These are phyloP conservation scores for Odocoileus virginianus DNA, from an alignment of 2,113 vertebrate genomes.

Conservation along the genomic window DNA sequence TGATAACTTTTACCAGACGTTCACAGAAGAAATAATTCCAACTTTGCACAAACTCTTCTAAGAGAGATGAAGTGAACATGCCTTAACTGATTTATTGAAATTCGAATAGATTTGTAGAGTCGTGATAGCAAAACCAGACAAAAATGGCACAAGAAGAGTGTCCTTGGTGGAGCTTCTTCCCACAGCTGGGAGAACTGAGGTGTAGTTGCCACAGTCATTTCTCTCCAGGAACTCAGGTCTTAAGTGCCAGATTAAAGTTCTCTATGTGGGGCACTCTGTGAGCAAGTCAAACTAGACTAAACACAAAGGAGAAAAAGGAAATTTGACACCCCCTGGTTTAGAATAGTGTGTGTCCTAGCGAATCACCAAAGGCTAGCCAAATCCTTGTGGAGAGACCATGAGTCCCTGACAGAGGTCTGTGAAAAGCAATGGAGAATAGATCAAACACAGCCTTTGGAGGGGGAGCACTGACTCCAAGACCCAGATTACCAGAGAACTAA, in stretches of 20 bases:
- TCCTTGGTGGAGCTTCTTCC: fast-evolving
- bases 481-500: neutral
- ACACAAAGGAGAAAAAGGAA: neutral
- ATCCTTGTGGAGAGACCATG: neutral
- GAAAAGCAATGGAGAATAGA: neutral
- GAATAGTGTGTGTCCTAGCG: neutral
- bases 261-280: neutral
- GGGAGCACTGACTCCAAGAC: neutral
- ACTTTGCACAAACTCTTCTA: neutral
- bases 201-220: neutral
- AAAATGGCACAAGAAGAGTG: neutral
- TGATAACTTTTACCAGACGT: neutral
- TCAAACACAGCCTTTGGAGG: neutral
- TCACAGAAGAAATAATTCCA: neutral
- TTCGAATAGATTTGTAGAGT: neutral
- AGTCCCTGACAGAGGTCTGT: neutral
- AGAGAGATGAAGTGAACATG: neutral
- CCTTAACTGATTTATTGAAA: neutral
- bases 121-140: fast-evolving
- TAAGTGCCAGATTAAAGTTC: neutral
- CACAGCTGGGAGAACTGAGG: too few relatives aligned
- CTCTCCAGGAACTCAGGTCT: neutral
- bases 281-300: neutral
- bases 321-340: neutral
- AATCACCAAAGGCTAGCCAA: neutral